Conservation (phyloP, 1,140 invertebrate species). For the Dinoponera quadriceps region DNA sequence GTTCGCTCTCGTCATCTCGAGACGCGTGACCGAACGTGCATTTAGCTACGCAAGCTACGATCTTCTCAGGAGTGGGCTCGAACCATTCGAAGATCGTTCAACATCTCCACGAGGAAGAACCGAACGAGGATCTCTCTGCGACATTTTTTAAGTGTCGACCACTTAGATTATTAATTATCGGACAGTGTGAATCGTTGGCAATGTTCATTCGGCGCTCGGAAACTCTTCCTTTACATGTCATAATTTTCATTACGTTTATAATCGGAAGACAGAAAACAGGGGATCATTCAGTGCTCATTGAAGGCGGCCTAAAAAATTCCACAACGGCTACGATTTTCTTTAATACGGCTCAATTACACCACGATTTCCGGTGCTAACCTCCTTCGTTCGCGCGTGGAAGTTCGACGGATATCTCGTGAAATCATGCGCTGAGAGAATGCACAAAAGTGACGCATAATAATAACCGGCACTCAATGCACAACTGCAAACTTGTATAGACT, state of each 20-base stretch:
- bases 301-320: background rate
- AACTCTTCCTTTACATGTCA: constrained; percentile 18
- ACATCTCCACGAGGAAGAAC: constrained; percentile 13
- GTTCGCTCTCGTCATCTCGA: background rate
- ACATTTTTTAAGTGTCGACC: background rate
- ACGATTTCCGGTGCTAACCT: background rate
- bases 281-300: background rate
- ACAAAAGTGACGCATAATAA: background rate
- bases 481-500: background rate
- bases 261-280: background rate
- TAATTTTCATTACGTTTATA: background rate
- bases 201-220: background rate
- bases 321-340: background rate
- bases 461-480: background rate
- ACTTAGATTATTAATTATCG: constrained; percentile 16
- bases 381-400: background rate
- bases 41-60: background rate
- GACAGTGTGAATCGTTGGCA: constrained; percentile 8
- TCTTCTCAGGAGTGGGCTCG: background rate
- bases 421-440: background rate
- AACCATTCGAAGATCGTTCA: background rate
- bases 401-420: background rate
- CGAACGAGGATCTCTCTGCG: constrained; percentile 13
- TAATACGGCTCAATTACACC: background rate
- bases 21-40: constrained; percentile 10